Evolutionary conservation across 1,140 invertebrate species (phyloP).

Genomic region (Hycleus cichorii): DNA sequence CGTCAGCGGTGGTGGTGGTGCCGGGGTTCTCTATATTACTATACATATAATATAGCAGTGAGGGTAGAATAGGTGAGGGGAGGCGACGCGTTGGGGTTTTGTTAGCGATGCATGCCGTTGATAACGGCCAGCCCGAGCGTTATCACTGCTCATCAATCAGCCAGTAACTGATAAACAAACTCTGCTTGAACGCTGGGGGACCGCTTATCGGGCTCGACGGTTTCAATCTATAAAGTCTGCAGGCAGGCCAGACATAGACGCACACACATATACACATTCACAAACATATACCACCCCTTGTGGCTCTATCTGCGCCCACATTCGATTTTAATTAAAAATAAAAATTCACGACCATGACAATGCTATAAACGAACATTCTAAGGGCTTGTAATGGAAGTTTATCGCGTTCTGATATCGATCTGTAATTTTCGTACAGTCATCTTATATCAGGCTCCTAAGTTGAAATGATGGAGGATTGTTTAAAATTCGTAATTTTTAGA

Average conservation of each 20-base stretch:
- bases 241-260: too few species aligned
- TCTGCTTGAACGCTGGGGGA: constrained; percentile 34
- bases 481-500: too few species aligned
- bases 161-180: constrained; percentile 38
- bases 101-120: constrained; percentile 30
- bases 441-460: too few species aligned
- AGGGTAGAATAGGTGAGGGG: constrained; percentile 8
- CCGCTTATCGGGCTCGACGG: constrained; percentile 32
- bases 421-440: too few species aligned
- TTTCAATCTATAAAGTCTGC: constrained; percentile 36
- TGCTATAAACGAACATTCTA: too few species aligned
- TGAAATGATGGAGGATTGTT: too few species aligned
- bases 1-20: not conserved
- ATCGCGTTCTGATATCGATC: too few species aligned
- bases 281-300: not conserved
- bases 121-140: constrained; percentile 35
- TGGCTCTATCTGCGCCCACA: constrained; percentile 8
- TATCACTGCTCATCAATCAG: constrained; percentile 39
- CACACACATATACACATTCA: too few species aligned
- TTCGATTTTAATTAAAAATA: constrained; percentile 17
- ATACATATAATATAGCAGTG: too few species aligned
- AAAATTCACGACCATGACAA: constrained; percentile 3
- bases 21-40: too few species aligned
- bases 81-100: constrained; percentile 13
- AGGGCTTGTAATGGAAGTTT: too few species aligned